These are phyloP conservation scores for Sylvicola cinctus DNA, from an alignment of 2,888 invertebrate genomes.

Conservation along the genomic window DNA sequence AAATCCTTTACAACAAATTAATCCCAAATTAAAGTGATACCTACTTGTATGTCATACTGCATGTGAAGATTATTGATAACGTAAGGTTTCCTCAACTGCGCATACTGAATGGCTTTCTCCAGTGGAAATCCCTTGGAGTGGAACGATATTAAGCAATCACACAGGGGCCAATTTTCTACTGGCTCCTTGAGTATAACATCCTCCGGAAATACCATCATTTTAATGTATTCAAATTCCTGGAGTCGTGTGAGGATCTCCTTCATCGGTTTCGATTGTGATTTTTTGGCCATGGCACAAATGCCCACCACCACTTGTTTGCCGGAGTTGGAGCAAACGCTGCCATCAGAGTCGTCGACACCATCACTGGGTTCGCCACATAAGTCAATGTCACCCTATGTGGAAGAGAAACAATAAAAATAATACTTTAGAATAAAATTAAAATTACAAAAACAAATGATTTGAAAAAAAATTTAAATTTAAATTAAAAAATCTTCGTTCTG, in stretches of 20 bases:
- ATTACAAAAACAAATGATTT: no score
- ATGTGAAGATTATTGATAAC: constrained; percentile 96
- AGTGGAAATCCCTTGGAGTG: constrained; percentile 97
- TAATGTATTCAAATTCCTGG: constrained; percentile 90
- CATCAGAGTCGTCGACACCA: constrained; percentile 36
- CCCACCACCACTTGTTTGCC: constrained; percentile 92
- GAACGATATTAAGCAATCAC: constrained; percentile 95
- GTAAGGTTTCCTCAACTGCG: constrained; percentile 81
- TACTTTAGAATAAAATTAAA: no score
- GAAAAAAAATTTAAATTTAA: no score
- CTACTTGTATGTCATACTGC: constrained; percentile 91
- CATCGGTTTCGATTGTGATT: constrained; percentile 98
- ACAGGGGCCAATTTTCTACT: constrained; percentile 94
- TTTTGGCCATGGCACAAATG: constrained; percentile 99
- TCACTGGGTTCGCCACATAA: constrained; percentile 38
- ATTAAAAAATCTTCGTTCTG: no score
- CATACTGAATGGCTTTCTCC: constrained; percentile 93
- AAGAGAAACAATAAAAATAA: background rate
- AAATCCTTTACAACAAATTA: no score
- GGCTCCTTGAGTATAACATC: constrained; percentile 89
- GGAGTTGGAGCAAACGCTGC: constrained; percentile 30
- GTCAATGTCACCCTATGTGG: constrained; percentile 51
- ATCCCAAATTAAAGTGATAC: no score
- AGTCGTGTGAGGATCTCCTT: constrained; percentile 90
- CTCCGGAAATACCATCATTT: constrained; percentile 88